Evolutionary conservation across 2,797 vertebrate genomes (phyloP), one percentile per base, ranked within the genome.

Genomic region (Aphelocoma californica): DNA sequence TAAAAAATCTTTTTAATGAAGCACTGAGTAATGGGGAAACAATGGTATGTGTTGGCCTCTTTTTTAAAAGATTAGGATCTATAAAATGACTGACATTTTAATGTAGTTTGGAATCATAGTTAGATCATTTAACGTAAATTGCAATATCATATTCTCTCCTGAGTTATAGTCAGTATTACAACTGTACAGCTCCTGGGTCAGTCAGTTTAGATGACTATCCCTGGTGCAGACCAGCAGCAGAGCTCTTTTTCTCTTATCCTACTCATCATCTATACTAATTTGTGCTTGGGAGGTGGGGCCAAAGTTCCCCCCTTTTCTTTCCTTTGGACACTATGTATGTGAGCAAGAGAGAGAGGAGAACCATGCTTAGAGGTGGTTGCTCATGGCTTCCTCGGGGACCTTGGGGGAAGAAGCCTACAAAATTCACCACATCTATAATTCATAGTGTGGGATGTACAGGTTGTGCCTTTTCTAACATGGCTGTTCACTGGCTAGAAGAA

Each of bases 401-500:
- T 15, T 64, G 36, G 45, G 51, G 56, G 1, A 20, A 73, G 20
- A 21, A 67, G 51, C 29, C 75, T 71, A 44, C 24, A 91, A 73
- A 89, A 80, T 88, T 78, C 28, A 23, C 40, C 8, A 5, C 19
- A 6, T 36, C 64, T 40, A 3, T 56, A 66, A 45, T 65, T 73
- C 48, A 48, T 42, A 24, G 32, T 1, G 0, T 62, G 48, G 40
- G 24, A 73, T 0, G 3, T 45, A 12, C n/a, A 17, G 5, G 14
- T 50, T 60, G 12, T 64, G 65, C 51, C 29, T 48, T 81, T 88
- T 56, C 47, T 45, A 23, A 9, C 3, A 10, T 18, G 31, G 40
- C 17, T 45, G 5, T 60, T 86, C 53, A 26, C 18, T 2, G 3
- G 6, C 42, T 72, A n/a, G 58, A 57, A 64, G 31, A 67, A 94